Conservation (phyloP, 2,797 vertebrate species). For the Gymnodraco acuticeps region DNA sequence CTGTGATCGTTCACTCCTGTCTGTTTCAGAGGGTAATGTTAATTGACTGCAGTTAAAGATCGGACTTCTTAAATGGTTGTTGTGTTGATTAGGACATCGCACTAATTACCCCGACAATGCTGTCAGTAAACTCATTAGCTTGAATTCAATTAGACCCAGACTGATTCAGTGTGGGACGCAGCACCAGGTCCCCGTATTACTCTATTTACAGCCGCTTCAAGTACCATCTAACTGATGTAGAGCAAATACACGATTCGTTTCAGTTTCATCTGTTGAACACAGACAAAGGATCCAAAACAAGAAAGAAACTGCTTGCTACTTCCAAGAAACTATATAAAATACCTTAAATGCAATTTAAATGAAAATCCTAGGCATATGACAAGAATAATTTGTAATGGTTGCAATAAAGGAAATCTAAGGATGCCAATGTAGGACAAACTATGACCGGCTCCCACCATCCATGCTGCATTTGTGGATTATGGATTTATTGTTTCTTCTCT, state of each 20-base stretch:
- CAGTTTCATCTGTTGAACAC: not conserved
- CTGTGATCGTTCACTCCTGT: constrained; percentile 4
- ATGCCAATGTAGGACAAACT: not conserved
- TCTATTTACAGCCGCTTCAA: constrained; percentile 22
- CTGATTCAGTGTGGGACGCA: constrained; percentile 46
- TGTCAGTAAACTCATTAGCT: constrained; percentile 78
- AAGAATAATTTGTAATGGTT: constrained; percentile 10
- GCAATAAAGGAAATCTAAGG: constrained; percentile 6
- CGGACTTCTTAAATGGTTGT: constrained; percentile 46
- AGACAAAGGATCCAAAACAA: constrained; percentile 19
- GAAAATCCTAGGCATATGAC: constrained; percentile 10
- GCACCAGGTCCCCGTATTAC: constrained; percentile 17
- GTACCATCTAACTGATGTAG: not conserved
- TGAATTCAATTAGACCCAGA: constrained; percentile 76
- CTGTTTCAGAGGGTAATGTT: not conserved
- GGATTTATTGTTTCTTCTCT: not conserved
- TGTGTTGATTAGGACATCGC: constrained; percentile 54
- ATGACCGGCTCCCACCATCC: not conserved
- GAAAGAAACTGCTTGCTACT: not conserved
- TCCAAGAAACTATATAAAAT: not conserved
- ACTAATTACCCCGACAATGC: constrained; percentile 53
- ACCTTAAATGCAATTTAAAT: constrained; percentile 14
- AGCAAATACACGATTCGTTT: not conserved
- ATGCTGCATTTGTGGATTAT: not conserved
- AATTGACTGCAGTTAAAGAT: constrained; percentile 32